phyloP scores from a whole-genome alignment of 2,888 invertebrate species.

The Drosophila subsilvestris region DNA sequence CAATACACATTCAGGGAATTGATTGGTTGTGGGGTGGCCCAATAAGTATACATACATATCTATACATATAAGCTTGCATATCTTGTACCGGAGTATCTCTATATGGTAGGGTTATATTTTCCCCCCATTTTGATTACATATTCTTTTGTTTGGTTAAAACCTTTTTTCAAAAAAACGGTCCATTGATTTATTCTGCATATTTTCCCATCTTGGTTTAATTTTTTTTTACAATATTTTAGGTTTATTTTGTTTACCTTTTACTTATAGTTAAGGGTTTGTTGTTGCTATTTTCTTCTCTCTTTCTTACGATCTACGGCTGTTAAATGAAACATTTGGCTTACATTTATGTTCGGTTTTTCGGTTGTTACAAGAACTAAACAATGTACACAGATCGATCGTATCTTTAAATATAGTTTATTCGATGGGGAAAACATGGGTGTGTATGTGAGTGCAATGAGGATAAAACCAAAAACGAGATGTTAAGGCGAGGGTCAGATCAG shows the following conservation, averaged over 20 bases:
- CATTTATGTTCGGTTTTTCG: slow-evolving; percentile 22
- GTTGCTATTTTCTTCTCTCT: slow-evolving; percentile 50
- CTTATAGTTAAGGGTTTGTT: not conserved
- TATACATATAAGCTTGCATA: not conserved
- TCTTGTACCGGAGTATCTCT: not conserved
- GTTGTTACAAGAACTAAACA: slow-evolving; percentile 50
- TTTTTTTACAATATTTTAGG: not conserved
- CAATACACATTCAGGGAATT: not conserved
- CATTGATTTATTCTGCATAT: not conserved
- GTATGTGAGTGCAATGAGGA: slow-evolving; percentile 41
- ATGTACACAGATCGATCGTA: slow-evolving; percentile 49
- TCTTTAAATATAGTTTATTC: slow-evolving; percentile 69
- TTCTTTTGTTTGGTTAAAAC: not conserved
- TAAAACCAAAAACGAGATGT: slow-evolving; percentile 65
- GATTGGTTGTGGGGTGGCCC: not conserved
- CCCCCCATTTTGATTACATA: not conserved
- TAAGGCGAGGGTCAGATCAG: slow-evolving; percentile 49
- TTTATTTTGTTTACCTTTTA: not conserved
- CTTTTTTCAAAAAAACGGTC: not conserved
- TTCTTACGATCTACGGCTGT: slow-evolving; percentile 11
- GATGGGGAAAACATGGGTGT: slow-evolving; percentile 63
- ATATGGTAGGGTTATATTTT: not conserved
- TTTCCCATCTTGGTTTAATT: not conserved
- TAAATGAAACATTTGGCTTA: slow-evolving; percentile 28
- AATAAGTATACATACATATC: not conserved